Percentiles rank a stretch among this genome's conserved stretches.
Conservation (phyloP, 2,797 vertebrate genomes). For the Phataginus tetradactyla region DNA sequence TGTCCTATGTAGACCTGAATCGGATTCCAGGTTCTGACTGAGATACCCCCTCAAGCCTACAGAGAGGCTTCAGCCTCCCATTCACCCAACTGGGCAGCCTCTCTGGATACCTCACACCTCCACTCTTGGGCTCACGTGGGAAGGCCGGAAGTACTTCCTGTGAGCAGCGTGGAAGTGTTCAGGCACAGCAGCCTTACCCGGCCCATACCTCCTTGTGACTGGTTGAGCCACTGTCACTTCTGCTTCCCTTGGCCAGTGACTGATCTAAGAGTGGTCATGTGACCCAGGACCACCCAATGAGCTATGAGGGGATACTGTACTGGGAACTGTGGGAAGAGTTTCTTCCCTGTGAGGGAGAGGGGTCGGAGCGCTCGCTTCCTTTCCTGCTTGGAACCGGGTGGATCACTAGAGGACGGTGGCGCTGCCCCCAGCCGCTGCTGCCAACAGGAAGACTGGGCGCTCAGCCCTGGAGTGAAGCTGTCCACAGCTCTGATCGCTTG, state of each 20-base stretch:
- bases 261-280: not conserved
- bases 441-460: no score
- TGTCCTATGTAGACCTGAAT: not conserved
- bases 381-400: rapidly evolving
- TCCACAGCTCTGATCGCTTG: no score
- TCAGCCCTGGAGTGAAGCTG: no score
- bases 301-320: not conserved
- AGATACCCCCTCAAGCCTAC: rapidly evolving
- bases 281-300: not conserved
- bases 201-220: not conserved
- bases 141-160: no score
- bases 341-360: rapidly evolving
- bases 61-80: rapidly evolving
- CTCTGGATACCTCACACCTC: not conserved
- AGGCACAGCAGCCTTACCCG: not conserved
- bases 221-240: not conserved
- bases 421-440: no score
- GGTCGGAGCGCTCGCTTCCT: rapidly evolving
- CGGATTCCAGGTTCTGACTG: not conserved
- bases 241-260: not conserved
- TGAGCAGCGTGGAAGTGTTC: not conserved
- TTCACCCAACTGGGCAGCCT: rapidly evolving
- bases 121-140: rapidly evolving
- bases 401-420: no score
- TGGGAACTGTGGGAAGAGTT: not conserved